phyloP scores from a whole-genome alignment of 1,140 invertebrate species.

The Neelides sp. region DNA sequence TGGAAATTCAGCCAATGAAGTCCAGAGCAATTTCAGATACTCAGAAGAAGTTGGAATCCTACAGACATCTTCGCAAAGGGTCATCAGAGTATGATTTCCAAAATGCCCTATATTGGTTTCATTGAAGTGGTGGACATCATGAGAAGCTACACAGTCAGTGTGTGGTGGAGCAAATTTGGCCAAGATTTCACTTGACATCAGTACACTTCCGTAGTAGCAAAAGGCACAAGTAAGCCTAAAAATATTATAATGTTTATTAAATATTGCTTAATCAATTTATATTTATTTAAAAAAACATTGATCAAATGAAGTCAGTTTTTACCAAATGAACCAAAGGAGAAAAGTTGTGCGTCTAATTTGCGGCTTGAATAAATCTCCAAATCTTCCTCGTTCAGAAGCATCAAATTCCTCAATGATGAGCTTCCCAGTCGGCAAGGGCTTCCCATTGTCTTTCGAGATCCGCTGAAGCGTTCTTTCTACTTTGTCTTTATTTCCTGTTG shows the following conservation, averaged over 20 bases:
- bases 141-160: background rate
- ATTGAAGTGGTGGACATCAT: background rate
- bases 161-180: constrained; percentile 32
- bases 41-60: constrained; percentile 57
- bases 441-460: constrained; percentile 76
- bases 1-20: constrained; percentile 88
- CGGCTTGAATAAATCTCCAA: constrained; percentile 63
- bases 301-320: constrained; percentile 32
- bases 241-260: no score
- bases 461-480: constrained; percentile 69
- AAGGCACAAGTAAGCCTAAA: constrained; percentile 82
- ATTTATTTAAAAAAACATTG: background rate
- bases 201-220: constrained; percentile 87
- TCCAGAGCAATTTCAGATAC: constrained; percentile 87
- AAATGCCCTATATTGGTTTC: background rate
- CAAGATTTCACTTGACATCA: constrained; percentile 90
- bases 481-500: constrained; percentile 69
- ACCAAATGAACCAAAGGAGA: constrained; percentile 88
- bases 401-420: constrained; percentile 67
- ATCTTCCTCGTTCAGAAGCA: constrained; percentile 47
- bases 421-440: constrained; percentile 72
- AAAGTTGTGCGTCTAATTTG: constrained; percentile 70
- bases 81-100: background rate
- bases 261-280: background rate
- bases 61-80: constrained; percentile 8